A percentile compares a stretch with the other conserved stretches of the same genome.
Evolutionary conservation across 2,797 vertebrate genomes (phyloP).

Genomic region (Carapus acus): DNA sequence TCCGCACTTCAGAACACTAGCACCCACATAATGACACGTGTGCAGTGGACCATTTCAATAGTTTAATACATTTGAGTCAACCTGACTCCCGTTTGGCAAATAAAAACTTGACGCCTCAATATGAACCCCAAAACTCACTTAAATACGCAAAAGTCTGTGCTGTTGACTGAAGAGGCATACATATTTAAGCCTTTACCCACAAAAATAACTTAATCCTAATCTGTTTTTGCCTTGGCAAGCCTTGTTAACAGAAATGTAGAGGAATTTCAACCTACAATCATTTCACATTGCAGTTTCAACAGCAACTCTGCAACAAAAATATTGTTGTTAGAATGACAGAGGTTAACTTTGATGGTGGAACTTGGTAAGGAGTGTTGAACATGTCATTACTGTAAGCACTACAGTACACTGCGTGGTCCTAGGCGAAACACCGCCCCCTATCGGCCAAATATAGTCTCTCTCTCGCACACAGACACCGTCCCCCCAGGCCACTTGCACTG

Average conservation of each 20-base stretch:
- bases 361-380: neutral
- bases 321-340: neutral
- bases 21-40: neutral
- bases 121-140: conserved; percentile 25
- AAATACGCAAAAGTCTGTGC: too few relatives aligned
- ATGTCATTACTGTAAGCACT: neutral
- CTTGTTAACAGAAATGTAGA: conserved; percentile 14
- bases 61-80: conserved; percentile 58
- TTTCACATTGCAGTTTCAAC: neutral
- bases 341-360: neutral
- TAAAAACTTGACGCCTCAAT: conserved; percentile 26
- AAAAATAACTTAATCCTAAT: conserved; percentile 45
- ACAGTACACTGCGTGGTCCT: neutral
- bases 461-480: too few relatives aligned
- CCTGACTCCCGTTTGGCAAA: conserved; percentile 48
- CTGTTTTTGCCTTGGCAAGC: neutral
- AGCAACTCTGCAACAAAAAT: too few relatives aligned
- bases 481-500: too few relatives aligned
- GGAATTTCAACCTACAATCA: too few relatives aligned
- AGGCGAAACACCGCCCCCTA: neutral
- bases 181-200: conserved; percentile 3
- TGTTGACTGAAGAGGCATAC: too few relatives aligned
- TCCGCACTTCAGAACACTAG: neutral
- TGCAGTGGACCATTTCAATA: conserved; percentile 20
- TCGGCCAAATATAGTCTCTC: neutral